Conservation (phyloP, 1,140 invertebrate species). For the Drosophila pruinosa region DNA sequence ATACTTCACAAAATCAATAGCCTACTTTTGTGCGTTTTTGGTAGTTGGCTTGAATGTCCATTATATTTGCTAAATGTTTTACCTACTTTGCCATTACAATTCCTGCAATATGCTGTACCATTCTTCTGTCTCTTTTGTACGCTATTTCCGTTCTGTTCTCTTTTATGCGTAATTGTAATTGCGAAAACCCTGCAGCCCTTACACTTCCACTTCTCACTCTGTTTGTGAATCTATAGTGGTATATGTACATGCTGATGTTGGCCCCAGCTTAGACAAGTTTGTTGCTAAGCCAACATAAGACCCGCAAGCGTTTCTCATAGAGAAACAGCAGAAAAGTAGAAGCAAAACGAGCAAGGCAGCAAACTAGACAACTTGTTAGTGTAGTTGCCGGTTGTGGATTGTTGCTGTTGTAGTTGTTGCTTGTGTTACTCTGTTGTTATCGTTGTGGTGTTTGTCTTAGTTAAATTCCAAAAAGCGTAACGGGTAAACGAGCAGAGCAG, state of each 20-base stretch:
- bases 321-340: constrained; percentile 46
- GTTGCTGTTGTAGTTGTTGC: constrained; percentile 48
- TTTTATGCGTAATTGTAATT: constrained; percentile 73
- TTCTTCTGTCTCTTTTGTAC: constrained; percentile 14
- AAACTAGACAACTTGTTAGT: constrained; percentile 64
- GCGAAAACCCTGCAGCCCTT: constrained; percentile 40
- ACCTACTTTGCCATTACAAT: constrained; percentile 72
- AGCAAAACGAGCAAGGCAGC: constrained; percentile 53
- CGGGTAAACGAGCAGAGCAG: constrained; percentile 54
- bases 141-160: constrained; percentile 29
- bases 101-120: constrained; percentile 27
- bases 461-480: constrained; percentile 78
- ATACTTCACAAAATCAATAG: neutral
- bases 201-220: neutral
- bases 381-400: constrained; percentile 45
- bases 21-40: neutral
- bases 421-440: constrained; percentile 68
- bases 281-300: constrained; percentile 78
- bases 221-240: no score
- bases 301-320: constrained; percentile 76
- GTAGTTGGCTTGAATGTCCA: constrained; percentile 30
- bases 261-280: constrained; percentile 71
- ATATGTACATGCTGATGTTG: no score
- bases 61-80: constrained; percentile 65
- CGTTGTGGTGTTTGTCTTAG: constrained; percentile 78